These are phyloP conservation scores for Elysia crispata DNA, from an alignment of 2,888 invertebrate species.

Conservation along the genomic window DNA sequence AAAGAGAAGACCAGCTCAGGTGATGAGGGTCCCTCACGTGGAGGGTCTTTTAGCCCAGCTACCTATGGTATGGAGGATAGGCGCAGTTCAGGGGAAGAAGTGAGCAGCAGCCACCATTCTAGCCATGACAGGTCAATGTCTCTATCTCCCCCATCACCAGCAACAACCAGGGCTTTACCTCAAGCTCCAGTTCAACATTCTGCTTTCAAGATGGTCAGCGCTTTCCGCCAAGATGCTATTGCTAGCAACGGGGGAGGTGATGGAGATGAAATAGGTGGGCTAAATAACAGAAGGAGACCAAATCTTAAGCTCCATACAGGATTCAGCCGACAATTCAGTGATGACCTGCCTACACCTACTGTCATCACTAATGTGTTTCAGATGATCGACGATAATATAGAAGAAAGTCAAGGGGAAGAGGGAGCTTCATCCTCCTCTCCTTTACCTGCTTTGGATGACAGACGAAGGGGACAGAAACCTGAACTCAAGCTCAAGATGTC, in stretches of 20 bases:
- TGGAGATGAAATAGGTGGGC: not conserved
- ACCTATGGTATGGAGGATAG: conserved; percentile 18
- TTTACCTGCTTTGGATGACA: not conserved
- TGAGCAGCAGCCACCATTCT: not conserved
- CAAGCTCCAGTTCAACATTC: not conserved
- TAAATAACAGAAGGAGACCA: conserved; percentile 33
- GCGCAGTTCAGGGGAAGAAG: conserved; percentile 36
- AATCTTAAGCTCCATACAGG: conserved; percentile 62
- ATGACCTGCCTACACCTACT: conserved; percentile 70
- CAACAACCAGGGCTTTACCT: not conserved
- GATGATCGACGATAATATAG: conserved; percentile 69
- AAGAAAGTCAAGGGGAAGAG: conserved; percentile 59
- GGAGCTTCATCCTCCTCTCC: conserved; percentile 28
- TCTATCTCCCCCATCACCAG: conserved; percentile 32
- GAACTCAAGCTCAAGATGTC: conserved; percentile 37
- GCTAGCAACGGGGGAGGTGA: conserved; percentile 30
- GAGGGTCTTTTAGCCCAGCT: conserved; percentile 38
- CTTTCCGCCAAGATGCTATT: not conserved
- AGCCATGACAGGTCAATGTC: conserved; percentile 46
- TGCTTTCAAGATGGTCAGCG: not conserved
- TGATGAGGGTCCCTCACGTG: conserved; percentile 26
- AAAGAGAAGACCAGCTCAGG: conserved; percentile 43
- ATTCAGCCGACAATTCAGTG: conserved; percentile 70
- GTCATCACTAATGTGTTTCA: conserved; percentile 67
- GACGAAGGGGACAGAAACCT: conserved; percentile 2